Conservation (phyloP, 2,113 vertebrate genomes). For the Tupaia chinensis region DNA sequence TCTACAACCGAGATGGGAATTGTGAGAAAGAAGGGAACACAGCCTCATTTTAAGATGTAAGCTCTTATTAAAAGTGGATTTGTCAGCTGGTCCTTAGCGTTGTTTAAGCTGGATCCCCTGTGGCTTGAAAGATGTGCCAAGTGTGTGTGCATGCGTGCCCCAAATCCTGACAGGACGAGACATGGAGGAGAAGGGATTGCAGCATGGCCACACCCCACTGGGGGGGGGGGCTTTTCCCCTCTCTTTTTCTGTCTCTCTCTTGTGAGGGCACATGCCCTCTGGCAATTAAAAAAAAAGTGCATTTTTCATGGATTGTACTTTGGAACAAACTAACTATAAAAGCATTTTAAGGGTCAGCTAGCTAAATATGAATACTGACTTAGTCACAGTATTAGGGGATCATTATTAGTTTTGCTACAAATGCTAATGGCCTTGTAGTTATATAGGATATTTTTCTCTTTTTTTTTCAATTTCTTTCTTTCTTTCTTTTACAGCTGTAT, state of each 20-base stretch:
- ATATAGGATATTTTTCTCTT: background rate
- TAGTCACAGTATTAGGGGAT: background rate
- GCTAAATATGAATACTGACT: background rate
- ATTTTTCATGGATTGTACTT: background rate
- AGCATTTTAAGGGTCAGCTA: background rate
- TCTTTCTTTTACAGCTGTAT: background rate
- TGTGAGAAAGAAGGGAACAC: background rate
- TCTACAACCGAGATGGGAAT: background rate
- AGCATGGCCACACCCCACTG: no score
- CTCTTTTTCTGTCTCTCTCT: no score
- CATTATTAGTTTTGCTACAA: slow-evolving; percentile 10
- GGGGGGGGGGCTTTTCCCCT: no score
- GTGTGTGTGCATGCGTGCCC: no score
- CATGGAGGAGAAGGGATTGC: no score
- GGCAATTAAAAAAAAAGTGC: background rate
- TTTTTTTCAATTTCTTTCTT: no score
- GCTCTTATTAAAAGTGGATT: background rate
- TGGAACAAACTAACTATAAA: background rate
- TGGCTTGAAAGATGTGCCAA: no score
- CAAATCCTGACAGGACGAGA: no score
- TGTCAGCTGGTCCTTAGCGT: no score
- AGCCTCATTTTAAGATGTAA: background rate
- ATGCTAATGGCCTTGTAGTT: background rate
- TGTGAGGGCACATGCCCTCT: no score
- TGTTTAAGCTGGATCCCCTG: no score